Base-by-base conservation (phyloP, 2,888 invertebrate species). In the Tenthredo mesomela region DNA sequence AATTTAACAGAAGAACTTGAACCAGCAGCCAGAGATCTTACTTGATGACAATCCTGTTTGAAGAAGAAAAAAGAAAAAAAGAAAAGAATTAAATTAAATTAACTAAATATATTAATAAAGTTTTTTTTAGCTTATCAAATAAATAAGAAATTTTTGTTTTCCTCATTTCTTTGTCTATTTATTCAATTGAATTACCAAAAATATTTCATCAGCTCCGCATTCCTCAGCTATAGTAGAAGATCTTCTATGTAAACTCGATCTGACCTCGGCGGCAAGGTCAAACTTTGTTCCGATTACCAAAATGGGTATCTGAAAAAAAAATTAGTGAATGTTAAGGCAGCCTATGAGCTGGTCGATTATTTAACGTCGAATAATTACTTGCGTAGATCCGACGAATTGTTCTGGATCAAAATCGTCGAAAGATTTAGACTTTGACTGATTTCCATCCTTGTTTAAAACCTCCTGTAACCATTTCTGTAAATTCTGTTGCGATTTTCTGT, bases 401-500 rank as follows among this genome's bases (percentile, higher is more conserved):
- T 98, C 98, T 7, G 97, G 96, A 93, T 98, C 98, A 89, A 97
- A 97, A 85, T 96, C 97, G 86, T 96, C 95, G 88, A 95, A 95
- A 84, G 94, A 94, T 84, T 91, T 93, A 78, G 90, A 88, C 87
- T 90, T 93, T 25, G 88, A 89, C 58, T 88, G 87, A 91, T 91
- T 95, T 85, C 94, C 95, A 87, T 97, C 97, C 91, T 96, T 96
- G 92, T 96, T 97, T 77, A 98, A 93, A 86, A 99, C 96, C 94
- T 99, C 99, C 70, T 97, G 96, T 1, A 99, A 94, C 99, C 99
- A 99, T 93, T 97, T 97, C 87, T 97, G 96, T 86, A 99, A 94
- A 94, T 99, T 99, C 86, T 97, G 96, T 93, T 99, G 98, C 84
- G 99, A 99, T 93, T 99, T 99, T 87, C 98, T 95, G 93, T 99